Conservation (phyloP, 1,140 invertebrate species). For the Macrobrachium rosenbergii region DNA sequence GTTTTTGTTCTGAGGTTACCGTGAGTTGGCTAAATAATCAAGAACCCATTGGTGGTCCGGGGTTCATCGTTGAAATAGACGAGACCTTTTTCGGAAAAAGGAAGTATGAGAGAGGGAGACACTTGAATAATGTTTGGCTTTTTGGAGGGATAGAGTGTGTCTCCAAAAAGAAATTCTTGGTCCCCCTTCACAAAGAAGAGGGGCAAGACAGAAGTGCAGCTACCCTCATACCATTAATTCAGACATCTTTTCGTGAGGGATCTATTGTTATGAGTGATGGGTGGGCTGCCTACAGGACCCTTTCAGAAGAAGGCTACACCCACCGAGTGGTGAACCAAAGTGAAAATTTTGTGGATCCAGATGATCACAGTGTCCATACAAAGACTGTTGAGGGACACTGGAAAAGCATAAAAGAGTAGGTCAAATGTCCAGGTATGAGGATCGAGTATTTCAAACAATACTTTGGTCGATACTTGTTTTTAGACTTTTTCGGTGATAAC, state of each 20-base stretch:
- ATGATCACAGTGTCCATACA: neutral
- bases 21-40: neutral
- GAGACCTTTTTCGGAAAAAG: neutral
- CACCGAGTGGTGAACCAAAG: neutral
- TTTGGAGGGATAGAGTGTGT: conserved; percentile 3
- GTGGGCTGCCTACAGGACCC: neutral
- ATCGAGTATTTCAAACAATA: neutral
- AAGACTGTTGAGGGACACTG: neutral
- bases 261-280: neutral
- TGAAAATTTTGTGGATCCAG: neutral
- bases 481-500: neutral
- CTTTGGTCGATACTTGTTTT: neutral
- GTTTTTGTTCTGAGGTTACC: conserved; percentile 11
- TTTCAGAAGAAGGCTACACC: no score
- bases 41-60: neutral
- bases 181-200: neutral
- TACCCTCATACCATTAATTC: neutral
- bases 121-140: neutral
- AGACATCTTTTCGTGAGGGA: neutral
- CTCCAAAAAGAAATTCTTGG: neutral
- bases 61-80: conserved; percentile 3
- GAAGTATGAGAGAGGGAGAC: conserved; percentile 2
- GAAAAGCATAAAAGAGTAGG: neutral
- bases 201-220: neutral
- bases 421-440: neutral